These are phyloP conservation scores for Dolichopus griseipennis DNA, from an alignment of 2,888 invertebrate species.

Conservation along the genomic window DNA sequence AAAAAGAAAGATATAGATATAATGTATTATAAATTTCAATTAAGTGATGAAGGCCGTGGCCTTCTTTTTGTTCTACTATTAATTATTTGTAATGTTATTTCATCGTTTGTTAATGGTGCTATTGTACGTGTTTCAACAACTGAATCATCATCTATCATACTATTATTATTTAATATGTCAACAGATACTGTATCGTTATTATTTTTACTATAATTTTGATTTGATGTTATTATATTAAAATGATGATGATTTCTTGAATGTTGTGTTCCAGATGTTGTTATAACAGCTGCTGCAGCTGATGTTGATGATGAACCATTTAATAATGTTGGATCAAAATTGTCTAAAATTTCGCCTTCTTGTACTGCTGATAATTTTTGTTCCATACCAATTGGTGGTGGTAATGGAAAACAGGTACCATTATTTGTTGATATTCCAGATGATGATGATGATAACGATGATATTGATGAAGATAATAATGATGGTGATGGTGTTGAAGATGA, in stretches of 20 bases:
- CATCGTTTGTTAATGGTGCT: neutral
- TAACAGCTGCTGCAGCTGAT: slow-evolving; percentile 18
- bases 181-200: neutral
- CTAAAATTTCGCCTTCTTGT: slow-evolving; percentile 20
- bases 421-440: slow-evolving; percentile 18
- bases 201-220: neutral
- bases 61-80: slow-evolving; percentile 7
- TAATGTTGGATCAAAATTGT: slow-evolving; percentile 12
- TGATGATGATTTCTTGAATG: neutral
- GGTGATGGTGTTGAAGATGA: slow-evolving; percentile 20
- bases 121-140: slow-evolving; percentile 4
- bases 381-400: slow-evolving; percentile 18
- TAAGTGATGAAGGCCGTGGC: slow-evolving; percentile 7
- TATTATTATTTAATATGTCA: neutral
- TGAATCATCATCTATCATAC: slow-evolving; percentile 1
- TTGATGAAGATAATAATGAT: slow-evolving; percentile 14
- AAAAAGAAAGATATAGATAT: too few relatives aligned
- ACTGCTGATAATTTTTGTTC: slow-evolving; percentile 17
- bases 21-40: neutral
- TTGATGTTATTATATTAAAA: too few relatives aligned
- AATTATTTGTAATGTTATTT: slow-evolving; percentile 2
- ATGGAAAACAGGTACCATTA: slow-evolving; percentile 16
- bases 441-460: slow-evolving; percentile 11
- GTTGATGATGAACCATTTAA: slow-evolving; percentile 16
- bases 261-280: neutral